phyloP scores from a whole-genome alignment of 2,113 vertebrate species.

The Oxyruncus cristatus region DNA sequence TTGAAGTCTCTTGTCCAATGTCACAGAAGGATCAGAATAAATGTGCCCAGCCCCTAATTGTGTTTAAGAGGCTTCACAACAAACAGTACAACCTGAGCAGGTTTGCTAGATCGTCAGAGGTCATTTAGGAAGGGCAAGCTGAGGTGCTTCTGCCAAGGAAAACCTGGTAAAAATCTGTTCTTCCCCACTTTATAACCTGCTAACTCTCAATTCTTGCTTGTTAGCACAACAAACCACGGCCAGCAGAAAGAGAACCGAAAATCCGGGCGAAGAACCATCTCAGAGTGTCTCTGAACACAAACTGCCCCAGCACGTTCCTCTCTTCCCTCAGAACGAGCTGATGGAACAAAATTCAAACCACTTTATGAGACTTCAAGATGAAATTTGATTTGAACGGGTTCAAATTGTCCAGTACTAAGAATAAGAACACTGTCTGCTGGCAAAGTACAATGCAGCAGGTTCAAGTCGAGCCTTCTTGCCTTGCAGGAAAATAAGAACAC shows the following conservation, averaged over 20 bases:
- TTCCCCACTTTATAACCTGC: background rate
- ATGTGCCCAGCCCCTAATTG: background rate
- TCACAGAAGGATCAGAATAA: background rate
- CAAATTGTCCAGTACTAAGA: background rate
- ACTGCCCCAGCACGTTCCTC: background rate
- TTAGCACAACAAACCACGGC: background rate
- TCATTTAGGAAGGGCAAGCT: background rate
- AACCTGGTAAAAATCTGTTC: background rate
- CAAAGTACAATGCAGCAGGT: background rate
- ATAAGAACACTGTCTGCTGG: background rate
- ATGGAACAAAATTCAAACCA: background rate
- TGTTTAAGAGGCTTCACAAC: background rate
- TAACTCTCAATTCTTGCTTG: background rate
- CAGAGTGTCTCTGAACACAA: background rate
- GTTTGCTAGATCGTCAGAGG: background rate
- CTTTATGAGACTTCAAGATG: background rate
- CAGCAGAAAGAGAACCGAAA: background rate
- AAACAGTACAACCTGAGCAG: background rate
- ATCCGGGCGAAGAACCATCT: background rate
- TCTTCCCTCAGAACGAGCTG: background rate
- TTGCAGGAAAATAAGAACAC: background rate
- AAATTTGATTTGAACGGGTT: background rate
- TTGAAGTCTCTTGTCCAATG: background rate
- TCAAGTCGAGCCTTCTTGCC: background rate
- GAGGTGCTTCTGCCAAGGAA: background rate